Percentiles rank a stretch among this genome's conserved stretches.
These are phyloP conservation scores for Muscicapa striata DNA, from an alignment of 2,797 vertebrate species.

Conservation along the genomic window DNA sequence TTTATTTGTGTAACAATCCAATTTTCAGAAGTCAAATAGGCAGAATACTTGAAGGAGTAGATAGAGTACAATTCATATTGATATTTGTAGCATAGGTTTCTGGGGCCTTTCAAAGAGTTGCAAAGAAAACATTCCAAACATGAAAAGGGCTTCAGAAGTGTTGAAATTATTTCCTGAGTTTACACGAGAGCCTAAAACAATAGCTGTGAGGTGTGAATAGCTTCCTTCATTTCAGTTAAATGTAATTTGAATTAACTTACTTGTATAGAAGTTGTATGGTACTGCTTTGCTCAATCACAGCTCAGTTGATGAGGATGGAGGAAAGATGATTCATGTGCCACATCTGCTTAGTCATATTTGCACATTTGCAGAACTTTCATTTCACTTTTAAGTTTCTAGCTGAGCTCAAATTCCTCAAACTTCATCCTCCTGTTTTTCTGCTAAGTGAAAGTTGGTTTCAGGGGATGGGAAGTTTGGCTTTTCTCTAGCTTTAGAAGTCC, in stretches of 20 bases:
- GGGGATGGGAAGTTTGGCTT: background rate
- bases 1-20: background rate
- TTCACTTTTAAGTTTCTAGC: background rate
- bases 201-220: conserved; percentile 52
- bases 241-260: conserved; percentile 36
- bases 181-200: conserved; percentile 41
- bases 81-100: background rate
- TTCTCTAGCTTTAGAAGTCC: background rate
- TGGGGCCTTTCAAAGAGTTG: conserved; percentile 6
- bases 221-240: conserved; percentile 52
- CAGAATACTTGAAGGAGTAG: background rate
- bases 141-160: conserved; percentile 43
- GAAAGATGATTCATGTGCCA: background rate
- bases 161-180: conserved; percentile 65
- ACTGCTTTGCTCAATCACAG: background rate
- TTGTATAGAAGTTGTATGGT: background rate
- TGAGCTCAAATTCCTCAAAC: background rate
- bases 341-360: background rate
- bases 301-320: background rate
- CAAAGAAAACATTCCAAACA: conserved; percentile 51
- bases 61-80: background rate
- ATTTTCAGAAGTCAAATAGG: background rate
- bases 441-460: background rate
- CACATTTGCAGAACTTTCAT: background rate
- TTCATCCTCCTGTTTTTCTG: background rate